phyloP scores from a whole-genome alignment of 1,140 invertebrate species.

The Drosophila gunungcola region DNA sequence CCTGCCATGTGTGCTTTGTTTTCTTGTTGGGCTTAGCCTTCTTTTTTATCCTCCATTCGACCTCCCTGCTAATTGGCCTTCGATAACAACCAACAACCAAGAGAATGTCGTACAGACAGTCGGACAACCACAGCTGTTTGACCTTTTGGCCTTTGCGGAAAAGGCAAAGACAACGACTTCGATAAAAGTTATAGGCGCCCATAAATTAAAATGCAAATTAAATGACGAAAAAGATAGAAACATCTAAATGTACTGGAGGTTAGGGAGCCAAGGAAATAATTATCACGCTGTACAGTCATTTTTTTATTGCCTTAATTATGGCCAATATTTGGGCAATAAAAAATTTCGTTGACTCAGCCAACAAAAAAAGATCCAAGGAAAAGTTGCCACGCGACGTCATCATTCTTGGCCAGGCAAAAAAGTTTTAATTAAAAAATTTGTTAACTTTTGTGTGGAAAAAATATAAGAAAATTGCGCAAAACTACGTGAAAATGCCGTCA shows the following conservation, averaged over 20 bases:
- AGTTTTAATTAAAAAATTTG: slow-evolving; percentile 76
- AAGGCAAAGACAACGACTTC: slow-evolving; percentile 28
- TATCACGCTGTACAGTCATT: slow-evolving; percentile 39
- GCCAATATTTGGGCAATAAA: slow-evolving; percentile 74
- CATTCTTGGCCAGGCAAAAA: slow-evolving; percentile 29
- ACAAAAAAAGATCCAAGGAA: slow-evolving; percentile 9
- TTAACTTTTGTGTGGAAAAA: slow-evolving; percentile 27
- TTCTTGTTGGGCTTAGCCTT: slow-evolving; percentile 17
- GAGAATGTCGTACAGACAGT: slow-evolving; percentile 24
- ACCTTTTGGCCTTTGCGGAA: slow-evolving; percentile 53
- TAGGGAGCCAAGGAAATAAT: slow-evolving; percentile 47
- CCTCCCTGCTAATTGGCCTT: slow-evolving; percentile 63
- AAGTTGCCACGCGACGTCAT: slow-evolving; percentile 49
- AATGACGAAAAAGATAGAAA: slow-evolving; percentile 39
- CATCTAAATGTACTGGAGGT: not conserved
- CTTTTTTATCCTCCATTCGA: slow-evolving; percentile 36
- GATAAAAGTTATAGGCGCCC: slow-evolving; percentile 78
- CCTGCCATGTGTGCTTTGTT: slow-evolving; percentile 1
- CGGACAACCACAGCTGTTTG: slow-evolving; percentile 61
- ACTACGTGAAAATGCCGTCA: slow-evolving; percentile 30
- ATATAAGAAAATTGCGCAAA: slow-evolving; percentile 30
- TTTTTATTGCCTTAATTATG: slow-evolving; percentile 75
- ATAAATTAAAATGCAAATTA: slow-evolving; percentile 83
- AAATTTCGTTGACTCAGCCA: slow-evolving; percentile 48
- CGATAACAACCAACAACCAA: not conserved